Conservation (phyloP, 2,888 invertebrate genomes). For the Eilema griseolum region DNA sequence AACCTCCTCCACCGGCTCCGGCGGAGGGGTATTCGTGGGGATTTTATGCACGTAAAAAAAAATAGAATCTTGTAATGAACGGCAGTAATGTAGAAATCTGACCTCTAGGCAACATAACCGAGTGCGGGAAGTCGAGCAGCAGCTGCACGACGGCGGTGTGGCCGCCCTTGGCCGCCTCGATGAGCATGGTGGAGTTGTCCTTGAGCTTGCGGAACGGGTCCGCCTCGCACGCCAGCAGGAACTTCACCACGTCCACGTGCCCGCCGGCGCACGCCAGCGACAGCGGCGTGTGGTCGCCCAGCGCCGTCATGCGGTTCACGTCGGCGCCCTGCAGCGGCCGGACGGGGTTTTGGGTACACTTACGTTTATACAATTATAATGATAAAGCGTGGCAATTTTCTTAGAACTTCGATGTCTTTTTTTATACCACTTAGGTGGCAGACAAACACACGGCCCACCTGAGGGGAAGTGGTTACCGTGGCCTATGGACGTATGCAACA, state of each 20-base stretch:
- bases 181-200: constrained; percentile 99
- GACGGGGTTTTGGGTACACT: too few relatives aligned
- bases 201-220: constrained; percentile 98
- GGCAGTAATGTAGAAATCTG: constrained; percentile 19
- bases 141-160: constrained; percentile 98
- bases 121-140: constrained; percentile 97
- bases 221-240: constrained; percentile 95
- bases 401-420: too few relatives aligned
- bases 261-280: constrained; percentile 99
- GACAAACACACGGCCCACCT: too few relatives aligned
- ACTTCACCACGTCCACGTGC: constrained; percentile 96
- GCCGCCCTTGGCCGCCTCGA: constrained; percentile 99
- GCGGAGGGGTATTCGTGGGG: too few relatives aligned
- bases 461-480: too few relatives aligned
- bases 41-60: too few relatives aligned
- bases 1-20: too few relatives aligned
- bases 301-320: constrained; percentile 91
- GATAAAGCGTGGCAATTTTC: too few relatives aligned
- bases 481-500: too few relatives aligned
- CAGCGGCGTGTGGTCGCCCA: constrained; percentile 98
- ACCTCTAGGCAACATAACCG: constrained; percentile 90
- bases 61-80: background rate
- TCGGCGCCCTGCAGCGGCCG: constrained; percentile 71
- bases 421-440: too few relatives aligned
- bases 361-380: too few relatives aligned